These are phyloP conservation scores for Cynodonichthys magdalenae DNA, from an alignment of 2,797 vertebrate species.

Conservation along the genomic window DNA sequence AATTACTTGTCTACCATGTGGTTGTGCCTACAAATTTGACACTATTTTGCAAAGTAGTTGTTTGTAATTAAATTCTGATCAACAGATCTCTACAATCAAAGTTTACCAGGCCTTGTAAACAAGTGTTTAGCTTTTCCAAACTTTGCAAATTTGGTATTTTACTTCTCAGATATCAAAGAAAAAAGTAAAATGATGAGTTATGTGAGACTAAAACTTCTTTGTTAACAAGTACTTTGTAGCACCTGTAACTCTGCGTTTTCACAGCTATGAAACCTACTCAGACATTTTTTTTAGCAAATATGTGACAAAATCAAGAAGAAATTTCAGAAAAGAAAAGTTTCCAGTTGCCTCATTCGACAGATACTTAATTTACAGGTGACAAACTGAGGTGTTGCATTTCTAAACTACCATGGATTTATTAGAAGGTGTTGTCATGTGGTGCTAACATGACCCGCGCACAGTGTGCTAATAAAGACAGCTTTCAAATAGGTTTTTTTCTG, in stretches of 20 bases:
- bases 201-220: constrained; percentile 19
- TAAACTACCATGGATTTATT: neutral
- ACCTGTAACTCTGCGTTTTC: constrained; percentile 10
- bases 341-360: constrained; percentile 15
- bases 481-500: no score
- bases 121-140: neutral
- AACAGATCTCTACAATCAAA: neutral
- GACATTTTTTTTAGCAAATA: constrained; percentile 30
- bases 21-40: neutral
- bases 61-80: neutral
- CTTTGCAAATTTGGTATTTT: neutral
- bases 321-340: neutral
- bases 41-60: neutral
- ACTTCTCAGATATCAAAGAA: neutral
- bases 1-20: neutral
- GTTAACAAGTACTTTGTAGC: constrained; percentile 3
- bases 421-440: neutral
- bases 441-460: neutral
- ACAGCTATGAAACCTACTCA: constrained; percentile 12
- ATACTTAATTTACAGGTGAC: neutral
- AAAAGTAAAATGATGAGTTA: neutral
- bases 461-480: neutral
- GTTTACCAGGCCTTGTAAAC: neutral
- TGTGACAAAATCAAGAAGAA: neutral
- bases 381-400: neutral